Percentiles rank a stretch among this genome's conserved stretches.
phyloP scores from a whole-genome alignment of 1,140 invertebrate species.

The Habropoda laboriosa region DNA sequence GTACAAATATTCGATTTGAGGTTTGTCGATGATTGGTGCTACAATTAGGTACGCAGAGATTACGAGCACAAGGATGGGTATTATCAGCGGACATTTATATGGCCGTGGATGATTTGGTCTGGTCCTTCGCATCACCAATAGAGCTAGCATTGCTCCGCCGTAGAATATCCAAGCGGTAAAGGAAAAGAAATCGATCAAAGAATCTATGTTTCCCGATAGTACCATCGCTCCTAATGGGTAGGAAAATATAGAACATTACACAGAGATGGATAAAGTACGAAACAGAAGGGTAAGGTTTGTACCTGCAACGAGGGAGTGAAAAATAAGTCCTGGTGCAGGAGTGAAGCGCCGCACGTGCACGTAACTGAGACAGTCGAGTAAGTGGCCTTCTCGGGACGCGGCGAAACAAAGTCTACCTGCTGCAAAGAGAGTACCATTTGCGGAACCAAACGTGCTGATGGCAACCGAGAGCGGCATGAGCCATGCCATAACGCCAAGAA shows the following conservation, averaged over 20 bases:
- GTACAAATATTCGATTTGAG: slow-evolving; percentile 95
- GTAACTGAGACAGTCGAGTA: slow-evolving; percentile 95
- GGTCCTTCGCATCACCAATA: slow-evolving; percentile 93
- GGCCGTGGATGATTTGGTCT: slow-evolving; percentile 93
- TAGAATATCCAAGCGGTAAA: slow-evolving; percentile 98
- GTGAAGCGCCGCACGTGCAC: slow-evolving; percentile 95
- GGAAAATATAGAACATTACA: no score
- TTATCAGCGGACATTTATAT: slow-evolving; percentile 95
- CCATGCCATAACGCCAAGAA: slow-evolving; percentile 93
- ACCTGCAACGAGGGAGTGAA: slow-evolving; percentile 88
- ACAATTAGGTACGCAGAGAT: slow-evolving; percentile 96
- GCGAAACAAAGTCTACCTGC: slow-evolving; percentile 96
- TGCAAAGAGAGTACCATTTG: slow-evolving; percentile 97
- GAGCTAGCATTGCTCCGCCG: slow-evolving; percentile 92
- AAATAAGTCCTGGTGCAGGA: slow-evolving; percentile 97
- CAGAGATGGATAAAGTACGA: no score
- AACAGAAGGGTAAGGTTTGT: no score
- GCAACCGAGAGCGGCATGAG: slow-evolving; percentile 97
- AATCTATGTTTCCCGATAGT: slow-evolving; percentile 93
- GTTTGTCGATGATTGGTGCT: slow-evolving; percentile 95
- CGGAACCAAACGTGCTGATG: slow-evolving; percentile 97
- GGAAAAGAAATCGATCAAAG: slow-evolving; percentile 96
- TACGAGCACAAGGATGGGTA: slow-evolving; percentile 93
- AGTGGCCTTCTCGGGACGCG: slow-evolving; percentile 96
- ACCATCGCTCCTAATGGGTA: slow-evolving; percentile 87